phyloP scores from a whole-genome alignment of 2,888 invertebrate species.

The Scaptomyza reducta region DNA sequence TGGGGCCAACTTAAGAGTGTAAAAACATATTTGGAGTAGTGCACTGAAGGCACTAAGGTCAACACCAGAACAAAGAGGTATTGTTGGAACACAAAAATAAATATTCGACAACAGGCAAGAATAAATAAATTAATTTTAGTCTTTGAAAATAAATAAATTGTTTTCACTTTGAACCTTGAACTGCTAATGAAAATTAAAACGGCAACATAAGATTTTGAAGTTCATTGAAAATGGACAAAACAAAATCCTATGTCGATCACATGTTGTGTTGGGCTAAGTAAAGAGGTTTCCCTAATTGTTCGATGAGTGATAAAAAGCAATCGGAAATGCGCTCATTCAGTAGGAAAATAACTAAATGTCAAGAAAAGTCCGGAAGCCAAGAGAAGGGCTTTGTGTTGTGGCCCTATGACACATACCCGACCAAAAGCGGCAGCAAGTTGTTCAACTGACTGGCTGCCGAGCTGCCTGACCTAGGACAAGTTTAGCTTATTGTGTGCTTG shows the following conservation, averaged over 20 bases:
- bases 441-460: not conserved
- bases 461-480: not conserved
- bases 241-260: conserved; percentile 3
- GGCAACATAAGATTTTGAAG: not conserved
- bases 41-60: too few relatives aligned
- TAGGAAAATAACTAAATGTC: conserved; percentile 44
- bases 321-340: conserved; percentile 46
- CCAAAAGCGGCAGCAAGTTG: conserved; percentile 1
- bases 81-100: too few relatives aligned
- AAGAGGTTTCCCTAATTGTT: conserved; percentile 17
- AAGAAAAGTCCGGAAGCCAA: conserved; percentile 45
- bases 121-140: too few relatives aligned
- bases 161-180: not conserved
- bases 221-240: not conserved
- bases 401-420: conserved; percentile 9
- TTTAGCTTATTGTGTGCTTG: conserved; percentile 14
- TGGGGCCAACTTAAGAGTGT: not conserved
- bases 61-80: too few relatives aligned
- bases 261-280: conserved; percentile 6
- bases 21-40: too few relatives aligned
- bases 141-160: too few relatives aligned
- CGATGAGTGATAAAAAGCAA: conserved; percentile 17
- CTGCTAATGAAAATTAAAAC: not conserved
- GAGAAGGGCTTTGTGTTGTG: conserved; percentile 23
- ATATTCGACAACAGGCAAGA: too few relatives aligned